Conservation (phyloP, 1,140 invertebrate species). For the Dendroctonus ponderosae region DNA sequence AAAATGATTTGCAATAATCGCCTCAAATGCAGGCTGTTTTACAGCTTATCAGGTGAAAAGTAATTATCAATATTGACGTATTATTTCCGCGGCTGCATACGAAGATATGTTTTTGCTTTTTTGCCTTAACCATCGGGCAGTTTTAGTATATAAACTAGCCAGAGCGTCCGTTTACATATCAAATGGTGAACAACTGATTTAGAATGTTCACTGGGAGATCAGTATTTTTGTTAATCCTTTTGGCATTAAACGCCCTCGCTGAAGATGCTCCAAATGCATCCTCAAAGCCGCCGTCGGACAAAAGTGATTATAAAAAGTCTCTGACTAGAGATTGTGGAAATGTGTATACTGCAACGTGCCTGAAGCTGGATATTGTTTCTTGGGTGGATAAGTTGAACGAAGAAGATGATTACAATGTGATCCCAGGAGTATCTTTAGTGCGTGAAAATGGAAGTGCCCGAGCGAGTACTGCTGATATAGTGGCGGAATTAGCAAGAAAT, state of each 20-base stretch:
- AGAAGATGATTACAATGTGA: slow-evolving; percentile 61
- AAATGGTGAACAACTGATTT: slow-evolving; percentile 25
- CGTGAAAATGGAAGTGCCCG: slow-evolving; percentile 61
- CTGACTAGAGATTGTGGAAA: slow-evolving; percentile 65
- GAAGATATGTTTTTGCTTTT: slow-evolving; percentile 29
- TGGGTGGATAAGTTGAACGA: slow-evolving; percentile 70
- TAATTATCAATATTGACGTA: slow-evolving; percentile 34
- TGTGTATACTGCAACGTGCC: slow-evolving; percentile 70
- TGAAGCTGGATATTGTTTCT: slow-evolving; percentile 77
- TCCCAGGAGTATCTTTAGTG: slow-evolving; percentile 71
- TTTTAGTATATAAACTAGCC: slow-evolving; percentile 35
- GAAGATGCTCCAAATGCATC: slow-evolving; percentile 20
- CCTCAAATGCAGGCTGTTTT: slow-evolving; percentile 4
- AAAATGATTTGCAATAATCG: slow-evolving; percentile 16
- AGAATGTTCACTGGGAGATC: slow-evolving; percentile 31
- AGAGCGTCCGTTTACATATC: slow-evolving; percentile 11
- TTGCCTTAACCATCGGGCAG: slow-evolving; percentile 31
- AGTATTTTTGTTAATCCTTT: slow-evolving; percentile 9
- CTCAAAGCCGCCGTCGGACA: slow-evolving; percentile 23
- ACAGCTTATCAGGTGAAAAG: slow-evolving; percentile 12
- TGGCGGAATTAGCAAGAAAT: slow-evolving; percentile 68
- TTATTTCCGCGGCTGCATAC: slow-evolving; percentile 26
- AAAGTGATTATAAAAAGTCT: slow-evolving; percentile 47
- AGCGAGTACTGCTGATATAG: slow-evolving; percentile 63
- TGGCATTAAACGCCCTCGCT: slow-evolving; percentile 21